Evolutionary conservation across 2,797 vertebrate species (phyloP).

Genomic region (Harpagifer antarcticus): DNA sequence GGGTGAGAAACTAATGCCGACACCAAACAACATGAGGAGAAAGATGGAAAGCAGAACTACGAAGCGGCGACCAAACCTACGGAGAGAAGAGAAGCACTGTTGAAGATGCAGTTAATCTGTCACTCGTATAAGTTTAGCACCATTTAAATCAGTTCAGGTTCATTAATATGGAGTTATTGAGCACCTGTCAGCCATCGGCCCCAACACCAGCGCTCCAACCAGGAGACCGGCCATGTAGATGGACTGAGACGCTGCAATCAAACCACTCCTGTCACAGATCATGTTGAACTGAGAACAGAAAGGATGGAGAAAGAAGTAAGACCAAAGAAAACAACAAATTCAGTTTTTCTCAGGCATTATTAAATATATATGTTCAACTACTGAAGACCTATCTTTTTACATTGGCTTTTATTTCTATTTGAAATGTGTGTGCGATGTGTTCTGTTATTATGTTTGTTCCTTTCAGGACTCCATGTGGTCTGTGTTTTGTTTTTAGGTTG

Average conservation of each 20-base stretch:
- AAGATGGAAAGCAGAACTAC: conserved; percentile 84
- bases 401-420: too few species aligned
- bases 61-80: conserved; percentile 89
- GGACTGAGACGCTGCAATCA: conserved; percentile 87
- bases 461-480: too few species aligned
- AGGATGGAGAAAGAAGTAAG: background rate
- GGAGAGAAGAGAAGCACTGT: background rate
- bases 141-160: too few species aligned
- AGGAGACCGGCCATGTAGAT: conserved; percentile 91
- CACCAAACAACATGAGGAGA: conserved; percentile 80
- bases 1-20: conserved; percentile 85
- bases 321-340: background rate
- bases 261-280: conserved; percentile 85
- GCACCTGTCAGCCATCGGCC: conserved; percentile 90
- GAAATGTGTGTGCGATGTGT: background rate
- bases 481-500: too few species aligned
- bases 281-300: conserved; percentile 86
- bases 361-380: too few species aligned
- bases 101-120: too few species aligned
- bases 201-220: conserved; percentile 87
- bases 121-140: background rate
- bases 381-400: too few species aligned
- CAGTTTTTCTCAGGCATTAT: too few species aligned
- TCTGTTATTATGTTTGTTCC: too few species aligned
- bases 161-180: background rate